Conservation (phyloP, 1,140 invertebrate species). For the Prorops nasuta region DNA sequence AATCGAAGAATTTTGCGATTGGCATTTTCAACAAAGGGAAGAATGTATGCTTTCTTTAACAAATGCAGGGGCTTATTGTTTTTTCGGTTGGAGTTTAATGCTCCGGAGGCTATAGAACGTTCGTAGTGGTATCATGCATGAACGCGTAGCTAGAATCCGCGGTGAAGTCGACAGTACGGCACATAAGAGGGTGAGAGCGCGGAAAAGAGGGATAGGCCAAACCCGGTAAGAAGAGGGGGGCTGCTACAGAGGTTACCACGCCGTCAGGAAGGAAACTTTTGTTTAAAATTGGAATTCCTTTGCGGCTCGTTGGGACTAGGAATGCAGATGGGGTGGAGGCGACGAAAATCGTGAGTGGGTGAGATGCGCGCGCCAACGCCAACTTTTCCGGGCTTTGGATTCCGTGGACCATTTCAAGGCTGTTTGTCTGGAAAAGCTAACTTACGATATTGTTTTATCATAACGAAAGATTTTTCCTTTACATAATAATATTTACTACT, state of each 20-base stretch:
- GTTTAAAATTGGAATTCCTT: slow-evolving; percentile 52
- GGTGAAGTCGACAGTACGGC: slow-evolving; percentile 13
- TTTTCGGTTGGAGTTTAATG: too few relatives aligned
- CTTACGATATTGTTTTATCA: slow-evolving; percentile 38
- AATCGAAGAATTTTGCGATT: too few relatives aligned
- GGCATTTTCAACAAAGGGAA: too few relatives aligned
- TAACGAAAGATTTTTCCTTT: too few relatives aligned
- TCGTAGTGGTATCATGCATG: slow-evolving; percentile 26
- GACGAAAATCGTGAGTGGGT: slow-evolving; percentile 33
- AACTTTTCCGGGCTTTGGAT: too few relatives aligned
- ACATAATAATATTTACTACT: too few relatives aligned
- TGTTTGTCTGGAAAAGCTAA: slow-evolving; percentile 30
- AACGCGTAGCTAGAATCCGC: slow-evolving; percentile 31
- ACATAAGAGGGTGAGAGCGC: slow-evolving; percentile 14
- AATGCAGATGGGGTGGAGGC: slow-evolving; percentile 44
- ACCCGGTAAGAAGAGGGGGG: not conserved
- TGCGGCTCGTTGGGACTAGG: slow-evolving; percentile 46
- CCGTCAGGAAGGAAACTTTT: slow-evolving; percentile 48
- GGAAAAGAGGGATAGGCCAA: too few relatives aligned
- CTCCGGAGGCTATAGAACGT: too few relatives aligned
- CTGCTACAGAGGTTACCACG: slow-evolving; percentile 33
- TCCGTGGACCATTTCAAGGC: too few relatives aligned
- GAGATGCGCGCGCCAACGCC: too few relatives aligned
- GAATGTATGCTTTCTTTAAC: too few relatives aligned
- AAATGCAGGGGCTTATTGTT: too few relatives aligned